These are phyloP conservation scores for Rhodeus uyekii DNA, from an alignment of 2,797 vertebrate genomes.

Conservation along the genomic window DNA sequence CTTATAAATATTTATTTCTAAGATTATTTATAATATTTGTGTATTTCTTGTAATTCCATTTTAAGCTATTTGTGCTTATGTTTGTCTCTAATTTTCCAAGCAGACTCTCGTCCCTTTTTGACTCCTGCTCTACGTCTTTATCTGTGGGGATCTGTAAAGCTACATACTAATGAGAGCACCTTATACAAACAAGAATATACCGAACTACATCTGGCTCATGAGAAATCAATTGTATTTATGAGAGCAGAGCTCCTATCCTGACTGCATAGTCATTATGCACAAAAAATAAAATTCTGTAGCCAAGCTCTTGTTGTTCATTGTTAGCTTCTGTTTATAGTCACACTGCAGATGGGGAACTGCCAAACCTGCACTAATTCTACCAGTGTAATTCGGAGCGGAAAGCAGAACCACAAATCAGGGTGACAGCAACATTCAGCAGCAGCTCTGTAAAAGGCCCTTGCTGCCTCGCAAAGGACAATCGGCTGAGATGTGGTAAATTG, in stretches of 20 bases:
- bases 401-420: constrained; percentile 65
- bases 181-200: constrained; percentile 24
- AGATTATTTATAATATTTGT: not conserved
- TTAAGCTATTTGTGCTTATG: not conserved
- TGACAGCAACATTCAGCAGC: constrained; percentile 72
- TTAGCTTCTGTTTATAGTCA: constrained; percentile 52
- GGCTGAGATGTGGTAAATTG: constrained; percentile 55
- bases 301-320: constrained; percentile 38
- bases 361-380: constrained; percentile 56
- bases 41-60: not conserved
- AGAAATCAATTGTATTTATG: constrained; percentile 43
- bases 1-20: too few relatives aligned
- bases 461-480: constrained; percentile 52
- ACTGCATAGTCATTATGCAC: constrained; percentile 50
- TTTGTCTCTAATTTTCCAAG: not conserved
- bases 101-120: not conserved
- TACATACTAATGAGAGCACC: constrained; percentile 31
- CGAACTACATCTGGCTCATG: constrained; percentile 25
- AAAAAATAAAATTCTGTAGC: constrained; percentile 33
- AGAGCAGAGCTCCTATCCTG: constrained; percentile 9
- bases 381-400: constrained; percentile 49
- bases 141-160: not conserved
- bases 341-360: constrained; percentile 49
- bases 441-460: constrained; percentile 51
- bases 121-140: constrained; percentile 19